Conservation (phyloP, 2,797 vertebrate genomes). For the Lacerta bilineata region DNA sequence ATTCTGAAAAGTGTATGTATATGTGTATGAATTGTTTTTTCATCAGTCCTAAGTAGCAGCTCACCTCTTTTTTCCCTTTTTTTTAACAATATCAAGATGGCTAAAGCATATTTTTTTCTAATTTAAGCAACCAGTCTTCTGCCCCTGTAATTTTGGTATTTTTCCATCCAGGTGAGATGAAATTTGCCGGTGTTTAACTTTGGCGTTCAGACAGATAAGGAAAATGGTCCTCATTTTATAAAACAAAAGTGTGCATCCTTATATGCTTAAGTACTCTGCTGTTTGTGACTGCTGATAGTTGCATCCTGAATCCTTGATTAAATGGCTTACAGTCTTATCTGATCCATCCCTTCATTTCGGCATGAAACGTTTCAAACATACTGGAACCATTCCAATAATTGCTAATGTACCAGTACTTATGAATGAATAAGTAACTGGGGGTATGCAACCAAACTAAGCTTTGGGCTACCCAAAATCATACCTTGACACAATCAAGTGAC, state of each 20-base stretch:
- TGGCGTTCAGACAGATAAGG: not conserved
- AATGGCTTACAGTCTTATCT: too few relatives aligned
- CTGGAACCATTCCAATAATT: not conserved
- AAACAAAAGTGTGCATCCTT: not conserved
- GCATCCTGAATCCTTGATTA: too few relatives aligned
- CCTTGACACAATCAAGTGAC: not conserved
- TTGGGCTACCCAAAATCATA: not conserved
- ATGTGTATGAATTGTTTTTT: not conserved
- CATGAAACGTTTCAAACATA: too few relatives aligned
- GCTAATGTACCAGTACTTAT: not conserved
- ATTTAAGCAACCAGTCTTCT: not conserved
- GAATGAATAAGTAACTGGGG: constrained; percentile 1
- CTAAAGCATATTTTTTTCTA: not conserved
- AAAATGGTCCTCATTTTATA: not conserved
- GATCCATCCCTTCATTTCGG: too few relatives aligned
- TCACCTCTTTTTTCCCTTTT: not conserved
- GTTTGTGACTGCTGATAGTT: too few relatives aligned
- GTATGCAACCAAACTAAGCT: not conserved
- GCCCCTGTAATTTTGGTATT: not conserved
- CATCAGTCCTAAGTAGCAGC: not conserved
- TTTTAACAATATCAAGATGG: not conserved
- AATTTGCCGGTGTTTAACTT: not conserved
- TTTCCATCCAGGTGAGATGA: not conserved
- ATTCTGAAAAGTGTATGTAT: not conserved
- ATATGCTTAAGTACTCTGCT: not conserved